Conservation (phyloP, 2,797 vertebrate genomes). For the Dendrocincla fuliginosa region DNA sequence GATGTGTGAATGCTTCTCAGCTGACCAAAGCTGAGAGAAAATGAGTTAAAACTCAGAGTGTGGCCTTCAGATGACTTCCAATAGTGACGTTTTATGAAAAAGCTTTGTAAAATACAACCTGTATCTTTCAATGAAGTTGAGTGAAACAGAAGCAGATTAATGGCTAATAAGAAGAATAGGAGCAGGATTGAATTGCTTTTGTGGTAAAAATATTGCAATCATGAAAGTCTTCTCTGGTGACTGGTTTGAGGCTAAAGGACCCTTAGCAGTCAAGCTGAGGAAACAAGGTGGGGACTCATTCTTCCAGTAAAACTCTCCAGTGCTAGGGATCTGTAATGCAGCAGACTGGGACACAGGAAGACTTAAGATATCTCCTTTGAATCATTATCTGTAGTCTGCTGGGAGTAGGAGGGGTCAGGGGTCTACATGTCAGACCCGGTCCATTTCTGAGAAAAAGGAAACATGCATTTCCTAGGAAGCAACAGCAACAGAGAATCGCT, state of each 20-base stretch:
- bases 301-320: neutral
- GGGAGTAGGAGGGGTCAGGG: neutral
- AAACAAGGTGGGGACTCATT: rapidly evolving
- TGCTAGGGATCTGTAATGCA: neutral
- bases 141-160: neutral
- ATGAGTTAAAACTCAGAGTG: neutral
- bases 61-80: neutral
- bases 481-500: neutral
- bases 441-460: neutral
- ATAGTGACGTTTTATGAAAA: neutral
- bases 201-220: neutral
- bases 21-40: neutral
- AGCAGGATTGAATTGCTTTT: neutral
- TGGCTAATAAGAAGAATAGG: neutral
- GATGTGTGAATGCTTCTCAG: neutral
- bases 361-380: neutral
- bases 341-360: neutral
- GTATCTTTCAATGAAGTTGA: neutral
- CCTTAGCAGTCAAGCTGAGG: neutral
- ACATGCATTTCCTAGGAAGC: neutral
- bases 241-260: neutral
- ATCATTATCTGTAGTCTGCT: neutral
- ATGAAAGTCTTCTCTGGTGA: neutral
- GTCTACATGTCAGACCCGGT: neutral
- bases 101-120: neutral